These are phyloP conservation scores for Notamacropus eugenii DNA, from an alignment of 2,797 vertebrate genomes.

Conservation along the genomic window DNA sequence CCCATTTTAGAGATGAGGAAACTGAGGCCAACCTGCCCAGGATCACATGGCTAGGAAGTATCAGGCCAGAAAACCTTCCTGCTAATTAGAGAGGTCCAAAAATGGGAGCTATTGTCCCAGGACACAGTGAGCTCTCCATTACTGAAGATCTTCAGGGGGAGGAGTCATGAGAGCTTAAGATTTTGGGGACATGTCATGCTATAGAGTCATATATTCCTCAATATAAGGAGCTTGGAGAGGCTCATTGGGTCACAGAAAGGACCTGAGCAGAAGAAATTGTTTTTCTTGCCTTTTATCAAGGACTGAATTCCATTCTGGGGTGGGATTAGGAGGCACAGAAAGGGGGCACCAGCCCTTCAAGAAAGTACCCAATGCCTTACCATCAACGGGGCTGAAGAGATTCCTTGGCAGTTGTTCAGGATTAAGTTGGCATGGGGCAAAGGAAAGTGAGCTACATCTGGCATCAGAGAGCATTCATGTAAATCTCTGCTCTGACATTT, in stretches of 20 bases:
- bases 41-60: neutral
- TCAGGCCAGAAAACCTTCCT: neutral
- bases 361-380: neutral
- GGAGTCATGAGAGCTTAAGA: neutral
- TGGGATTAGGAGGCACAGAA: neutral
- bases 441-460: neutral
- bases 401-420: neutral
- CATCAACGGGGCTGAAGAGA: neutral
- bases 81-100: neutral
- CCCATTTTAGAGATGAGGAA: neutral
- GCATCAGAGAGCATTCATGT: neutral
- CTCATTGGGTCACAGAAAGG: neutral
- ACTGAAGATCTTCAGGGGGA: neutral
- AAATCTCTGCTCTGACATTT: neutral
- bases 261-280: neutral
- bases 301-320: neutral
- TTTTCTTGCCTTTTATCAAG: neutral
- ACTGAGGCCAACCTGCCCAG: neutral
- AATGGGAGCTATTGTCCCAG: neutral
- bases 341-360: neutral
- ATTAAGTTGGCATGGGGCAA: neutral
- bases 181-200: neutral
- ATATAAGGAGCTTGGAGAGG: neutral
- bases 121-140: neutral
- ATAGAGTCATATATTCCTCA: neutral